Conservation (phyloP, 2,888 invertebrate genomes). For the Scelioninae gen. 1 region DNA sequence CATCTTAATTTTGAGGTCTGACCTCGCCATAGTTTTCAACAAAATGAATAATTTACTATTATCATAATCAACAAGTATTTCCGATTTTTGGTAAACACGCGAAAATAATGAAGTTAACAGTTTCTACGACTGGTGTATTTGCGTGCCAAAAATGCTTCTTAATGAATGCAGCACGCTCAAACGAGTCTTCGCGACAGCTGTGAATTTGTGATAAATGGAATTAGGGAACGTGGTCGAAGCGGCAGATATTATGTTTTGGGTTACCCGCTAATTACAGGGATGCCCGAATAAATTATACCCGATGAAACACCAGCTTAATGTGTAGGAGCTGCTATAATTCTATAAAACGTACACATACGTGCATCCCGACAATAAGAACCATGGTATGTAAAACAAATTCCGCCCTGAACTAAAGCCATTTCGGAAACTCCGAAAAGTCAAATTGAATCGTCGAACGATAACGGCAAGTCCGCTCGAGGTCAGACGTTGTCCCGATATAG, state of each 20-base stretch:
- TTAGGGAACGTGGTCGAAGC: slow-evolving; percentile 76
- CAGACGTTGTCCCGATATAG: slow-evolving; percentile 48
- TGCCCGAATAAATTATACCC: slow-evolving; percentile 80
- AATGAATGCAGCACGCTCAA: slow-evolving; percentile 53
- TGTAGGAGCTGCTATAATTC: slow-evolving; percentile 68
- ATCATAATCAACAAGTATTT: no score
- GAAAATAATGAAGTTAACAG: slow-evolving; percentile 51
- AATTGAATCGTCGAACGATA: slow-evolving; percentile 59
- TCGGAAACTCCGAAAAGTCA: slow-evolving; percentile 42
- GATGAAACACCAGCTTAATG: slow-evolving; percentile 76
- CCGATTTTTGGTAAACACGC: slow-evolving; percentile 1
- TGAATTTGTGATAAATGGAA: slow-evolving; percentile 81
- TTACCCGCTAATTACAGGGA: slow-evolving; percentile 80
- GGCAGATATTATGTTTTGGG: slow-evolving; percentile 77
- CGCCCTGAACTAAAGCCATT: not conserved
- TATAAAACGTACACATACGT: slow-evolving; percentile 54
- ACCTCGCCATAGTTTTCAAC: no score
- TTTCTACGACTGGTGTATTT: slow-evolving; percentile 45
- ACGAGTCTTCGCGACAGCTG: slow-evolving; percentile 74
- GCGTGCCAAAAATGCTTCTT: slow-evolving; percentile 60
- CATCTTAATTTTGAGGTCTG: no score
- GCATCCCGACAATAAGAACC: slow-evolving; percentile 36
- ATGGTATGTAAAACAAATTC: slow-evolving; percentile 39
- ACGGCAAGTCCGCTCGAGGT: slow-evolving; percentile 27
- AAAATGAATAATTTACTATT: no score